Base-by-base conservation (phyloP, 2,113 vertebrate species). In the Embiotoca jacksoni region DNA sequence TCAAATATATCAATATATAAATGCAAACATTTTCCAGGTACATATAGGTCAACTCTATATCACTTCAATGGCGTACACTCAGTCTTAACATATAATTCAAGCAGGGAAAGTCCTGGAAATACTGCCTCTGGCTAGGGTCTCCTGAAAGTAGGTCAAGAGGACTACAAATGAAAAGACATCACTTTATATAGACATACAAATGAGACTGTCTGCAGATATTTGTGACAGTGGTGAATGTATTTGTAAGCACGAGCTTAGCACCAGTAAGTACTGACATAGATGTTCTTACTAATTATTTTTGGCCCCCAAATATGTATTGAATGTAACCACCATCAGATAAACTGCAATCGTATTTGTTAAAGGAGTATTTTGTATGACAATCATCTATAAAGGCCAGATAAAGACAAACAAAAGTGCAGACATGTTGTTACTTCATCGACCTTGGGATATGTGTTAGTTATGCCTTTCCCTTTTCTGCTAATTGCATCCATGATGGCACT, bases 151-250 rank as follows among this genome's bases (percentile, higher is more conserved):
- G 79, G 75, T 78, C 79, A 89, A 63, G 39, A 72, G 11, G 65
- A 84, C 78, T 62, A 54, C 61, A 78, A 82, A 82, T 36, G 80
- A 64, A 76, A 84, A 71, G 82, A 56, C 58, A 82, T 62, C 35
- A 39, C 9, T 55, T 72, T 71, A 70, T 78, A 23, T 32, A 50
- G 30, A 58, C 54, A 73, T 31, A 11, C 41, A 63, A 58, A 78
- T 66, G 16, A 68, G 15, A 60, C 32, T 36, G 13, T 32, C 16
- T 39, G 52, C n/a, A 53, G 39, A 68, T 15, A 77, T 70, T 61
- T 60, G 16, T 15, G 23, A n/a, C 44, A 53, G 66, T 67, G 53
- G 44, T 47, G 6, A 4, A 37, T 37, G 37, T n/a, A 44, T 70
- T 57, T 66, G 36, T 23, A 30, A 1, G 35, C 49, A 57, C 16